These are phyloP conservation scores for Acanthopagrus latus DNA, from an alignment of 2,797 vertebrate genomes.

Conservation along the genomic window DNA sequence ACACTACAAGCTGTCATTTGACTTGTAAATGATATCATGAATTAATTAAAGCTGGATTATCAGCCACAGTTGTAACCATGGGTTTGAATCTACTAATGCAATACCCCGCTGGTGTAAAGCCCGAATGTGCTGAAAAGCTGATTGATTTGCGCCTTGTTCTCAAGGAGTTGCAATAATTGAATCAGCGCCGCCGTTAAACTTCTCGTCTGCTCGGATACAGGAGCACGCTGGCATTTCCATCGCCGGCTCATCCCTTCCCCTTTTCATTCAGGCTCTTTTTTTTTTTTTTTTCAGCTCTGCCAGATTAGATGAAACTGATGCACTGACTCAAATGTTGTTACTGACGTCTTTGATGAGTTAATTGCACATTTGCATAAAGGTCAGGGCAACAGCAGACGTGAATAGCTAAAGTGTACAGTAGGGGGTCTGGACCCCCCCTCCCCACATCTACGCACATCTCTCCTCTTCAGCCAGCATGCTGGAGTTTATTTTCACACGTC, in stretches of 20 bases:
- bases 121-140: not conserved
- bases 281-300: slow-evolving; percentile 6
- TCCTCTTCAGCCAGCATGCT: slow-evolving; percentile 11
- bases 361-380: slow-evolving; percentile 67
- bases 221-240: slow-evolving; percentile 34
- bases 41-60: slow-evolving; percentile 35
- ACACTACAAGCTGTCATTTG: not conserved
- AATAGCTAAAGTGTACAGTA: slow-evolving; percentile 57
- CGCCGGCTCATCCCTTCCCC: slow-evolving; percentile 2
- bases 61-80: slow-evolving; percentile 2
- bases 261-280: slow-evolving; percentile 16
- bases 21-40: slow-evolving; percentile 28
- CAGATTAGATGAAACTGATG: slow-evolving; percentile 35
- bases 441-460: slow-evolving; percentile 1
- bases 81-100: slow-evolving; percentile 34
- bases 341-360: slow-evolving; percentile 69
- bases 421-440: slow-evolving; percentile 36
- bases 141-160: slow-evolving; percentile 32
- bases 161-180: slow-evolving; percentile 25
- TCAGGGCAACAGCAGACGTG: slow-evolving; percentile 46
- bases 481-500: slow-evolving; percentile 36
- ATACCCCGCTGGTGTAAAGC: not conserved
- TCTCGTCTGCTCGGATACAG: slow-evolving; percentile 17
- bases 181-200: slow-evolving; percentile 30
- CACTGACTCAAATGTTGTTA: slow-evolving; percentile 51